Conservation (phyloP, 92 coral and sea anemone species). For the Metridium senile region DNA sequence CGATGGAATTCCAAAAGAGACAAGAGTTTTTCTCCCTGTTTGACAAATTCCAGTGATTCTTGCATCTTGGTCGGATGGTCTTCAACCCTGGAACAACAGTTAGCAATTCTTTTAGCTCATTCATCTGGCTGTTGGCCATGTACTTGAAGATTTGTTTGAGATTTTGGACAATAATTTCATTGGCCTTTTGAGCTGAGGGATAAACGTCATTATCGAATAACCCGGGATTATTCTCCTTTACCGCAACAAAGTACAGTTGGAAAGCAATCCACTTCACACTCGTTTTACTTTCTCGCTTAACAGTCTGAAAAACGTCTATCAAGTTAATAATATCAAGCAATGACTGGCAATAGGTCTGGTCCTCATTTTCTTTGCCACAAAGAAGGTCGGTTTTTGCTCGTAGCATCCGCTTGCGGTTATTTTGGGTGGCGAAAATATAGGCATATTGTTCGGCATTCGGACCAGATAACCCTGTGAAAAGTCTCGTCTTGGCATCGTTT, state of each 20-base stretch:
- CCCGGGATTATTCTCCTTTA: conserved; percentile 29
- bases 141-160: conserved; percentile 25
- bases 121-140: conserved; percentile 4
- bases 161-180: conserved; percentile 9
- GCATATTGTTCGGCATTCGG: neutral
- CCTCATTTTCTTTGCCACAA: neutral
- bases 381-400: too few relatives aligned
- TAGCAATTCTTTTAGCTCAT: conserved; percentile 7
- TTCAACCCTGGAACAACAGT: conserved; percentile 23
- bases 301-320: conserved; percentile 24
- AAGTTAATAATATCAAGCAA: conserved; percentile 30
- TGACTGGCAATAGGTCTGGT: conserved; percentile 19
- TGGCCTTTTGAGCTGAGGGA: neutral
- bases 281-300: neutral
- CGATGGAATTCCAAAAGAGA: conserved; percentile 42
- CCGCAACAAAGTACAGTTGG: conserved; percentile 18
- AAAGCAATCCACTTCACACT: conserved; percentile 39
- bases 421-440: neutral
- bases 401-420: neutral
- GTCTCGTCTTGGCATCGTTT: conserved; percentile 26
- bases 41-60: conserved; percentile 20
- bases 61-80: conserved; percentile 29
- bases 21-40: conserved; percentile 19
- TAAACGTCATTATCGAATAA: neutral
- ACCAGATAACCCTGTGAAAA: conserved; percentile 16